These are phyloP conservation scores for Physeter macrocephalus DNA, from an alignment of 2,113 vertebrate genomes.

Conservation along the genomic window DNA sequence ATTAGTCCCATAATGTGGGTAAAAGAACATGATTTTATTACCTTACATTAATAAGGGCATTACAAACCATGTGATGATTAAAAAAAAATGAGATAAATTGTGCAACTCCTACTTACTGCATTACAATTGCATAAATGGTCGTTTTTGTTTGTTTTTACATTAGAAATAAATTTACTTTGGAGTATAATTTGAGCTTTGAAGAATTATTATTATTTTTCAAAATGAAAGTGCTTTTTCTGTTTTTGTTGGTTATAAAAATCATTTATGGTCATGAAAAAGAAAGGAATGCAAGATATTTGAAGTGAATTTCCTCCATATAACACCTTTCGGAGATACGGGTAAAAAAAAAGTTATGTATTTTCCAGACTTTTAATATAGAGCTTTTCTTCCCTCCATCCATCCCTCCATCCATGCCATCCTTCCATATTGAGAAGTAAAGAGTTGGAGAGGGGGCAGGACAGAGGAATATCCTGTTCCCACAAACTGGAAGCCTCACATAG, in stretches of 20 bases:
- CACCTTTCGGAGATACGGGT: background rate
- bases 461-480: background rate
- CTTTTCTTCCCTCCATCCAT: background rate
- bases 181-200: background rate
- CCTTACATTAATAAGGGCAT: slow-evolving; percentile 15
- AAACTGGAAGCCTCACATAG: background rate
- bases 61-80: background rate
- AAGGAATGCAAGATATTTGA: background rate
- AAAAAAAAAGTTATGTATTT: background rate
- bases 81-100: slow-evolving; percentile 3
- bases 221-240: background rate
- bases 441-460: background rate
- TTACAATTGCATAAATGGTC: background rate
- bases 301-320: background rate
- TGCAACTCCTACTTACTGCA: background rate
- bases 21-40: slow-evolving; percentile 38
- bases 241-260: slow-evolving; percentile 19
- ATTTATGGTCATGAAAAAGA: background rate
- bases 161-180: background rate
- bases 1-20: background rate
- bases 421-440: background rate
- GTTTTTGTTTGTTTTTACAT: background rate
- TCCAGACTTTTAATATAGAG: background rate
- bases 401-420: background rate
- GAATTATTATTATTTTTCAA: background rate